Conservation (phyloP, 2,113 vertebrate genomes). For the Alligator sinensis region DNA sequence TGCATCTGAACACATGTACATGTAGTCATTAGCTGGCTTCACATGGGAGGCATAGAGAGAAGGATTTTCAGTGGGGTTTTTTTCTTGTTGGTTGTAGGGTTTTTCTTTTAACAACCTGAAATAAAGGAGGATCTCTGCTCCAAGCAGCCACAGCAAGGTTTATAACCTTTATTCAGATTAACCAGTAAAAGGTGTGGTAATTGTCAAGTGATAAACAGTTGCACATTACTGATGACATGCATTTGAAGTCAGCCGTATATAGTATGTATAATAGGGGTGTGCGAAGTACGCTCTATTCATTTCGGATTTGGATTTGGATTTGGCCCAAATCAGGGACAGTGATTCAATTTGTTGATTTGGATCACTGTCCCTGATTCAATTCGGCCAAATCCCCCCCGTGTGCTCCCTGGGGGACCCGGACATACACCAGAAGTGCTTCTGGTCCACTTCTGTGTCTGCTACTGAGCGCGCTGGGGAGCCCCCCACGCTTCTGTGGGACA, state of each 20-base stretch:
- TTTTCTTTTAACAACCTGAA: not conserved
- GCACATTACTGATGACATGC: not conserved
- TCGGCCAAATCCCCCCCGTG: too few relatives aligned
- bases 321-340: too few relatives aligned
- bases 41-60: not conserved
- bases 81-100: not conserved
- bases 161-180: not conserved
- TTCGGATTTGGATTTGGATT: too few relatives aligned
- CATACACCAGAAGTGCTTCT: too few relatives aligned
- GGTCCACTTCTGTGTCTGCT: too few relatives aligned
- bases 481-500: too few relatives aligned
- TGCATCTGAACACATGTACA: accelerated
- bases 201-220: not conserved
- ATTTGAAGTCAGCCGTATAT: accelerated
- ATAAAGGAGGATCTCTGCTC: not conserved
- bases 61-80: accelerated
- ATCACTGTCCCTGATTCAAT: too few relatives aligned
- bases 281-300: too few relatives aligned
- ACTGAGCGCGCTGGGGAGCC: too few relatives aligned
- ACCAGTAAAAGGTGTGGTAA: accelerated
- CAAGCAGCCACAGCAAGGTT: not conserved
- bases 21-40: not conserved
- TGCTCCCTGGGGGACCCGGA: too few relatives aligned
- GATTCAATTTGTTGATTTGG: too few relatives aligned
- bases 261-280: not conserved